Percentiles rank a stretch among this genome's conserved stretches.
phyloP scores from a whole-genome alignment of 1,140 invertebrate genomes.

The Zaprionus kolodkinae region DNA sequence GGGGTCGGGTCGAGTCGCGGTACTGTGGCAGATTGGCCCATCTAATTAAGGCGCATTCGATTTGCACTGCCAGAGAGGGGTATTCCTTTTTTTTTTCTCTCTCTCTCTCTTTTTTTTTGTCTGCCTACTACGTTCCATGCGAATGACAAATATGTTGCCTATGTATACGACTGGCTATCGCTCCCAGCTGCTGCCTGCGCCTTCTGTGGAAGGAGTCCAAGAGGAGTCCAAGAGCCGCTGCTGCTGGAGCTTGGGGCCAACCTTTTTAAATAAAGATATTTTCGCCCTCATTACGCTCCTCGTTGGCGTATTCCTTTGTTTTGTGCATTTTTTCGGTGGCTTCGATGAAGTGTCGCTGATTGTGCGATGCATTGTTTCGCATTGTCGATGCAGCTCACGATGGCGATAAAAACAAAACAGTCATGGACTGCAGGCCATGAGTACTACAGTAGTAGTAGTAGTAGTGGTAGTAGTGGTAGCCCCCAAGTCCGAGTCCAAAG shows the following conservation, averaged over 20 bases:
- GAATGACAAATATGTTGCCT: constrained; percentile 78
- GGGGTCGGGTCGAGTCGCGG: background rate
- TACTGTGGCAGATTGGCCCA: constrained; percentile 64
- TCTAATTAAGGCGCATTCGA: constrained; percentile 81
- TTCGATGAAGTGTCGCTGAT: constrained; percentile 83
- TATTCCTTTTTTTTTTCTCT: background rate
- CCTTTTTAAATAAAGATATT: constrained; percentile 80
- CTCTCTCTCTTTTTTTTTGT: constrained; percentile 42
- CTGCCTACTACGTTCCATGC: constrained; percentile 60
- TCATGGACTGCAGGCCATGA: constrained; percentile 33
- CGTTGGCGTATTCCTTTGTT: constrained; percentile 72
- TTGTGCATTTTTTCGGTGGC: constrained; percentile 53
- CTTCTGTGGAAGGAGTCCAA: constrained; percentile 64
- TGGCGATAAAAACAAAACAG: constrained; percentile 69
- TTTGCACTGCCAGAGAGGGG: background rate
- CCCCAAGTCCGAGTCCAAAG: constrained; percentile 1
- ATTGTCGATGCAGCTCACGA: constrained; percentile 57
- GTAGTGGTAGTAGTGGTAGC: background rate
- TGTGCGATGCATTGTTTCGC: constrained; percentile 81
- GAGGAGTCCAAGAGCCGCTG: no score
- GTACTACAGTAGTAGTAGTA: background rate
- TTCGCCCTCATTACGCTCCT: constrained; percentile 77
- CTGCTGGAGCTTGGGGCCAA: constrained; percentile 14
- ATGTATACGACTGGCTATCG: constrained; percentile 15
- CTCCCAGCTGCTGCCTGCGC: constrained; percentile 23